Base-by-base conservation (phyloP, 2,113 vertebrate species). In the Gadus macrocephalus region DNA sequence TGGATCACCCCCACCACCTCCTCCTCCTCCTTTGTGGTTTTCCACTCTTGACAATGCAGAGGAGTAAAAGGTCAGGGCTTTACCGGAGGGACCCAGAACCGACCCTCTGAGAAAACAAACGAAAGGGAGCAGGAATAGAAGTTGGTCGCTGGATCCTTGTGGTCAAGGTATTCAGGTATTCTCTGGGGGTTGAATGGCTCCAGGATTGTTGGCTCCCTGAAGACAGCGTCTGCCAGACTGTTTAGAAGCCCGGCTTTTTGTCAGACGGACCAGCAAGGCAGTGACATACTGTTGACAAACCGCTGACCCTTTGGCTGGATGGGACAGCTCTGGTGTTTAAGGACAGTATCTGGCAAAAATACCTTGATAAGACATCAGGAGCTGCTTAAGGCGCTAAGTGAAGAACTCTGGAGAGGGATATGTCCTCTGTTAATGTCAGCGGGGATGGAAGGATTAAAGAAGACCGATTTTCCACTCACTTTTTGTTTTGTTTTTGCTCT, bases 61-160 rank as follows among this genome's bases (percentile, higher is more conserved):
- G 65, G 74, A 82, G 67, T 58, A 79, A 79, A 35, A 87, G 83
- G 79, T 90, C 81, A 86, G 42, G 66, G 76, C 84, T 82, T 78
- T 55, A 31, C 64, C 80, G 80, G 79, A 60, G 59, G 75, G 74
- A 76, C 71, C 67, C 73, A 71, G 65, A 73, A 53, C 53, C 71
- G 80, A 42, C 73, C 78, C 70, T 70, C 64, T 31, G 79, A 78
- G 89, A 90, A 89, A 90, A 86, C 83, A 89, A 91, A 88, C 80
- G 71, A 62, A 14, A 70, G 67, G 17, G 53, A 53, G 60, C 62
- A 60, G 73, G 63, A 59, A 66, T 77, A 58, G 74, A 69, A 75
- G 67, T 70, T 11, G 31, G 31, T 35, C 31, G 31, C 31, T 61
- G 74, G n/a, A 16, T 25, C 25, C 27, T 49, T 72, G 17, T 66